Percentiles rank a stretch among this genome's conserved stretches.
These are phyloP conservation scores for Pelvicachromis taeniatus DNA, from an alignment of 2,113 vertebrate species.

Conservation along the genomic window DNA sequence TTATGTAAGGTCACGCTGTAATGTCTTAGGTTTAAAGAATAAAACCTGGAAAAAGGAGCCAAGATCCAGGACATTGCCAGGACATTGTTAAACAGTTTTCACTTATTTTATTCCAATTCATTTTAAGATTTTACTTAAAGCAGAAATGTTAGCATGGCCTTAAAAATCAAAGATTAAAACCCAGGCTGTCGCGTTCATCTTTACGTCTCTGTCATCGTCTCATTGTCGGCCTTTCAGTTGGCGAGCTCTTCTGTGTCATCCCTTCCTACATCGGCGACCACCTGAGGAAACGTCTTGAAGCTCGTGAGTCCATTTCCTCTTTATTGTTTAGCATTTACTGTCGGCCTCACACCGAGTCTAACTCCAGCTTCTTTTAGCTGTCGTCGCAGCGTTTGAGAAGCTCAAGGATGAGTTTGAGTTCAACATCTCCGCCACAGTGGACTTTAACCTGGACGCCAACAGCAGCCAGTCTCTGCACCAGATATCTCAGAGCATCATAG, in stretches of 20 bases:
- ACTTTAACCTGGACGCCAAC: constrained; percentile 68
- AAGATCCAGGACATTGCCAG: not conserved
- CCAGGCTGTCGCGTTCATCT: no score
- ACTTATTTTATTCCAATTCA: accelerated
- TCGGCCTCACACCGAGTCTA: accelerated
- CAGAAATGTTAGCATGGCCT: not conserved
- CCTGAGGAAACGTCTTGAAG: constrained; percentile 45
- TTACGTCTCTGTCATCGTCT: not conserved
- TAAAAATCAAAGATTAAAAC: not conserved
- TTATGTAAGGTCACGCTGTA: not conserved
- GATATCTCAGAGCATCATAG: constrained; percentile 74
- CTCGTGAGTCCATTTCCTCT: constrained; percentile 71
- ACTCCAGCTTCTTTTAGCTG: constrained; percentile 58
- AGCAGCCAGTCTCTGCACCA: constrained; percentile 78
- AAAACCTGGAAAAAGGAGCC: not conserved
- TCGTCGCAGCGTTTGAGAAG: constrained; percentile 59
- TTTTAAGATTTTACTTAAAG: no score
- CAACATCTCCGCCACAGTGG: constrained; percentile 73
- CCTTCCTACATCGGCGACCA: constrained; percentile 77
- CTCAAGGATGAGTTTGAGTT: constrained; percentile 85
- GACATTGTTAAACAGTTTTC: no score
- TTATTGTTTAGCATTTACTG: accelerated
- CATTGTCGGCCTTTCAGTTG: constrained; percentile 54
- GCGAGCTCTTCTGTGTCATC: constrained; percentile 78
- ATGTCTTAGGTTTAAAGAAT: not conserved